A percentile compares a stretch with the other conserved stretches of the same genome.
These are phyloP conservation scores for Embiotoca jacksoni DNA, from an alignment of 2,113 vertebrate species.

Conservation along the genomic window DNA sequence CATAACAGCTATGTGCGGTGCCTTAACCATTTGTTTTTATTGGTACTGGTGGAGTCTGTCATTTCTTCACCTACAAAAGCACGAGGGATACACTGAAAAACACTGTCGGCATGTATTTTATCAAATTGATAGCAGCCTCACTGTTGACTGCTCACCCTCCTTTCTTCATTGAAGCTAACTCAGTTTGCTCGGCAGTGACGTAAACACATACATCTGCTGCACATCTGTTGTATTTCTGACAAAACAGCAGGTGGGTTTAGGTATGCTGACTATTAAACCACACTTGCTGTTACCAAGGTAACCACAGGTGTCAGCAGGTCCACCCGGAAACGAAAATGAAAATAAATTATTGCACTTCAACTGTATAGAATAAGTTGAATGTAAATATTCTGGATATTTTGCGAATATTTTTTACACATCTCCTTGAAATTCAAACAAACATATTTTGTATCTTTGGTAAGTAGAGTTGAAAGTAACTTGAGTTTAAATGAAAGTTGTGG, in stretches of 20 bases:
- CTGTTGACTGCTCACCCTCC: background rate
- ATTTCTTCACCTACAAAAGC: background rate
- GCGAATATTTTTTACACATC: too few relatives aligned
- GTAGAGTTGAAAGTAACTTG: background rate
- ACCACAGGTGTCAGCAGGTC: background rate
- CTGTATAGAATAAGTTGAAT: background rate
- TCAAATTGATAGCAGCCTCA: background rate
- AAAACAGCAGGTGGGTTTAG: background rate
- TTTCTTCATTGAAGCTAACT: background rate
- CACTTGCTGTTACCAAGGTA: conserved; percentile 1
- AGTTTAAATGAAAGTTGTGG: background rate
- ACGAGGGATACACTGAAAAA: background rate
- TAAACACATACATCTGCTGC: background rate
- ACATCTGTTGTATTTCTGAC: conserved; percentile 5
- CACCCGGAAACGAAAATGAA: background rate
- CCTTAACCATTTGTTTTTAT: background rate
- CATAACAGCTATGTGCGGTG: background rate
- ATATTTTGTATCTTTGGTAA: background rate
- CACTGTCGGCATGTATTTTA: background rate
- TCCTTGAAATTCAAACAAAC: background rate
- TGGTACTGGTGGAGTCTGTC: background rate
- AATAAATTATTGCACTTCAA: background rate
- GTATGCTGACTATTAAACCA: background rate
- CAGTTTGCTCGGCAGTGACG: background rate
- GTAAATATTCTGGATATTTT: background rate